Base-by-base conservation (phyloP, 2,797 vertebrate genomes). In the Labeo calbasu region DNA sequence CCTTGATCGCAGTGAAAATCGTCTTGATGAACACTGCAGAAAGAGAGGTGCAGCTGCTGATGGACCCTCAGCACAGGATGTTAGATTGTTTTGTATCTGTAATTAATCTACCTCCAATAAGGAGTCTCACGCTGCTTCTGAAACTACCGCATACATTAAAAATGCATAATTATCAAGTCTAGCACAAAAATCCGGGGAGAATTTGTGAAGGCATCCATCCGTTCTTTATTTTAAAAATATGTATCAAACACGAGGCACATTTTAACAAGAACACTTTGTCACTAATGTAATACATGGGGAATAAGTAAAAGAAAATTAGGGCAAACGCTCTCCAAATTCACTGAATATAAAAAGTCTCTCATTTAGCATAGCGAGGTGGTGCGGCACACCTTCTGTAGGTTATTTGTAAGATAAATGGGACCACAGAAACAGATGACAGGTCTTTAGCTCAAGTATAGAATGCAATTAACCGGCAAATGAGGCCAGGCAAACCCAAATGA, bases 401-500 rank as follows among this genome's bases (percentile, higher is more conserved):
- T 95, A 94, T 94, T 94, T 94, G 89, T 90, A 94, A 95, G 94
- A 95, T 95, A 93, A 94, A 96, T 95, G 93, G 94, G 94, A 93
- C 86, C 91, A 92, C 89, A 92, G 93, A 94, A 95, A 95, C 94
- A 94, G 92, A 94, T 95, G 95, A 95, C 95, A 95, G 94, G 94
- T 95, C 94, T 94, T 95, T 95, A 95, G 93, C 94, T 95, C 93
- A 94, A 94, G 93, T 94, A 95, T 93, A 94, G 97, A 96, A 97
- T 94, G 95, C 95, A 97, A 97, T 98, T 97, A 97, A 96, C 94
- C 94, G 95, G 96, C 94, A 96, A 96, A 96, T 97, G 96, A 96
- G 94, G 92, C 94, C 95, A 95, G 93, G 92, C 93, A 94, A 96
- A 95, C 90, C 89, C 94, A 95, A 94, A 94, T 93, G 95, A 96